Base-by-base conservation (phyloP, 2,113 vertebrate species). In the Bubo bubo region DNA sequence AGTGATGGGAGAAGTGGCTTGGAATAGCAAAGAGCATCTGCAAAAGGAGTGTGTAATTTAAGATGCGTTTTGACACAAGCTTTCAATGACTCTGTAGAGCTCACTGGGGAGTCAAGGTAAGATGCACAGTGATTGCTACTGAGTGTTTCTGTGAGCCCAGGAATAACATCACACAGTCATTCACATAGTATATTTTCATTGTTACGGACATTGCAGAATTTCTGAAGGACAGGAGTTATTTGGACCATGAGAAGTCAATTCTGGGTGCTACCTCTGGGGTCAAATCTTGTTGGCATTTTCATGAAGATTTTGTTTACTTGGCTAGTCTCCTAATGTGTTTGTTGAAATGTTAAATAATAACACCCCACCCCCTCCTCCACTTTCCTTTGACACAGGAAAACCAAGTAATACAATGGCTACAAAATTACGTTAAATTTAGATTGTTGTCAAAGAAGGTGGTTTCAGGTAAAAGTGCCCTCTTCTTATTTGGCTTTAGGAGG, bases 331-430 rank as follows among this genome's bases (percentile, higher is more conserved):
- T 50, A 59, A 41, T 6, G 8, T 8, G 4, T 41, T 79, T 5
- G 1, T 39, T 71, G 73, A 93, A 91, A 28, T 16, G 3, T 60
- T 32, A 55, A 82, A 71, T 34, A 63, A 41, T 26, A 21, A 53
- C 49, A 22, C 43, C 0, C 1, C 12, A 35, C 14, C n/a, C 12
- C 20, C 45, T 21, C 20, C 19, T 20, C 45, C 10, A 4, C 8
- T 86, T 87, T 79, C 24, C 35, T 79, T 83, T 59, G 21, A 70
- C 91, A 76, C 1, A 32, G 22, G 7, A 88, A 70, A 87, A 75
- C 45, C 2, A 0, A 32, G 24, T 23, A 90, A 53, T 8, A 49
- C 79, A 72, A 68, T 17, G 10, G 17, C 6, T 75, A 47, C 14
- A 52, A 53, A 88, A 59, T 14, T 4, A 72, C 49, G 18, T 76